Evolutionary conservation across 2,888 invertebrate species (phyloP).

Genomic region (Zelleria hepariella): DNA sequence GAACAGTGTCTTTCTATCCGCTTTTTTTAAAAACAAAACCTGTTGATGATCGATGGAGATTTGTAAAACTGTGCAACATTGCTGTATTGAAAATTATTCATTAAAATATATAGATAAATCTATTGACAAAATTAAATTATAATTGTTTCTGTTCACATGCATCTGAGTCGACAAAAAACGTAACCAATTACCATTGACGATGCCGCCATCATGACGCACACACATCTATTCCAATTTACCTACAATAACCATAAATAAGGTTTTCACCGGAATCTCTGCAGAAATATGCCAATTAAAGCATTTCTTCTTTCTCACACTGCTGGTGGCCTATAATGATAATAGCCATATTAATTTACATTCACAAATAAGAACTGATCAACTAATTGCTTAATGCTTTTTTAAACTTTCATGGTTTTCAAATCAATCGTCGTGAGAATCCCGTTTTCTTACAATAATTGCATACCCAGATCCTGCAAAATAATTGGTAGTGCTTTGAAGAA

Average conservation of each 20-base stretch:
- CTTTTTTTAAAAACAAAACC: constrained; percentile 44
- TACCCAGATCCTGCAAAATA: no score
- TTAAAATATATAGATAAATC: constrained; percentile 72
- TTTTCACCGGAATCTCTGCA: not conserved
- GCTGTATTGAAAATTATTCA: constrained; percentile 69
- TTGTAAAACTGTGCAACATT: constrained; percentile 55
- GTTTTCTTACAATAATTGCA: no score
- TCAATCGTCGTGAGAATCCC: no score
- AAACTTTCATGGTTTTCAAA: no score
- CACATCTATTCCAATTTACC: not conserved
- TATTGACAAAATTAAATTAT: constrained; percentile 53
- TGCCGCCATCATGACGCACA: not conserved
- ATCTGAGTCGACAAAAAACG: not conserved
- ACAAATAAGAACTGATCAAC: no score
- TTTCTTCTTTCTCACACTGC: not conserved
- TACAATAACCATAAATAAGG: not conserved
- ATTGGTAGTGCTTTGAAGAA: no score
- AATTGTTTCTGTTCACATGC: constrained; percentile 1
- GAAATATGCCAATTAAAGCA: not conserved
- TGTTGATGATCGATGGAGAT: constrained; percentile 27
- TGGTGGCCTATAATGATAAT: no score
- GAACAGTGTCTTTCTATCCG: constrained; percentile 52
- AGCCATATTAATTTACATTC: no score
- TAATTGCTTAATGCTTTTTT: no score
- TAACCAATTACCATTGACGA: not conserved